Conservation (phyloP, 2,888 invertebrate species). For the Oscheius onirici region DNA sequence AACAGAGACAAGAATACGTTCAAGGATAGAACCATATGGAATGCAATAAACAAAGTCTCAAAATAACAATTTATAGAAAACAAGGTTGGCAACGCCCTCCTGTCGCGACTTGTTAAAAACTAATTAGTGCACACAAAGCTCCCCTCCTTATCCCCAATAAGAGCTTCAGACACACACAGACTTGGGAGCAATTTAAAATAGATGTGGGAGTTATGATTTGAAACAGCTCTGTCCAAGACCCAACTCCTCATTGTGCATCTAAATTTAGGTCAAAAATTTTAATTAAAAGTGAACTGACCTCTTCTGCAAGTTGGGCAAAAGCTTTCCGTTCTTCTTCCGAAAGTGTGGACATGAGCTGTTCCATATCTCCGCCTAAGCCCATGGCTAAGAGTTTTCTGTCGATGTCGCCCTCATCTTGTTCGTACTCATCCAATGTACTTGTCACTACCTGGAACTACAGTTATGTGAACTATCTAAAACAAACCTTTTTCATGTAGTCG, state of each 20-base stretch:
- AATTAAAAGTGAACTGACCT: conserved; percentile 36
- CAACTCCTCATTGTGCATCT: conserved; percentile 31
- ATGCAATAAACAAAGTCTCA: neutral
- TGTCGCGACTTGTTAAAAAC: no score
- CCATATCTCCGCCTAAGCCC: conserved; percentile 51
- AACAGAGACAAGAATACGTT: neutral
- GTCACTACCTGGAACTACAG: conserved; percentile 32
- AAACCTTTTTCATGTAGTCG: conserved; percentile 45
- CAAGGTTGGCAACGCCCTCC: no score
- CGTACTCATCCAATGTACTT: conserved; percentile 51
- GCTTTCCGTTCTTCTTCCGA: conserved; percentile 49
- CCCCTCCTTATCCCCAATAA: no score
- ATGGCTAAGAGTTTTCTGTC: conserved; percentile 37
- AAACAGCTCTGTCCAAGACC: conserved; percentile 31
- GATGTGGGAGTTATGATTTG: neutral
- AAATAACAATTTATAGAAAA: neutral
- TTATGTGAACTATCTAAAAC: no score
- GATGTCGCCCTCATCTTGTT: conserved; percentile 48
- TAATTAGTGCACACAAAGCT: no score
- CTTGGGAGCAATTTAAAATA: no score
- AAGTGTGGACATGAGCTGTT: conserved; percentile 47
- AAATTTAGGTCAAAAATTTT: neutral
- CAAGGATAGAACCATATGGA: no score
- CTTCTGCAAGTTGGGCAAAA: conserved; percentile 51
- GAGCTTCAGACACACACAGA: no score